Percentiles rank a stretch among this genome's conserved stretches.
Evolutionary conservation across 2,888 invertebrate species (phyloP).

Genomic region (Drosophila quasianomalipes): DNA sequence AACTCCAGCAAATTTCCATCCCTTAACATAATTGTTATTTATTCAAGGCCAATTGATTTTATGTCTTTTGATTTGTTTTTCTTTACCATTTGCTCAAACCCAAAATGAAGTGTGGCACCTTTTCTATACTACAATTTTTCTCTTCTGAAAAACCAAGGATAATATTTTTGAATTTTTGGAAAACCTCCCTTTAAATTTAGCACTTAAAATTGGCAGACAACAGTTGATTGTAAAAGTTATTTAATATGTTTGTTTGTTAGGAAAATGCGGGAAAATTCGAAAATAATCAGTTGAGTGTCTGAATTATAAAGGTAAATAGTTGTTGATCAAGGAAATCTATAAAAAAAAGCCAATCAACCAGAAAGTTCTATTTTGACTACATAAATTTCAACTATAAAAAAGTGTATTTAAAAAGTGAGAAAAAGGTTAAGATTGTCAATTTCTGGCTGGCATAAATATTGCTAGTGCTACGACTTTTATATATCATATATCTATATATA

Average conservation of each 20-base stretch:
- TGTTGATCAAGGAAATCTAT: not conserved
- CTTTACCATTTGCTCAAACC: not conserved
- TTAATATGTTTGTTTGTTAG: not conserved
- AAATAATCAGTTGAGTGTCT: not conserved
- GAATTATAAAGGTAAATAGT: not conserved
- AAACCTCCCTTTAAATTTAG: not conserved
- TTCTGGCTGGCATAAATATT: not conserved
- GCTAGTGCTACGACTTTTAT: not conserved
- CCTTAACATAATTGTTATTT: not conserved
- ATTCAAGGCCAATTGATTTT: constrained; percentile 6
- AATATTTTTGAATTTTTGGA: not conserved
- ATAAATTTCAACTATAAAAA: not conserved
- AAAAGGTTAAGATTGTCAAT: not conserved
- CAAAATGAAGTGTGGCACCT: not conserved
- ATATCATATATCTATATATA: not conserved
- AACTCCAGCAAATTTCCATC: not conserved
- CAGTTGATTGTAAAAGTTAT: not conserved
- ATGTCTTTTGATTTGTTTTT: not conserved
- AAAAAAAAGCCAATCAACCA: not conserved
- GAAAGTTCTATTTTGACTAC: not conserved
- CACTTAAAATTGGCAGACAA: rapidly evolving
- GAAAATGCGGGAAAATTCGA: not conserved
- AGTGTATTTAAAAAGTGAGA: not conserved
- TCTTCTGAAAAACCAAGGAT: not conserved
- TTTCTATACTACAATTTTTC: not conserved